Evolutionary conservation across 2,113 vertebrate species (phyloP).

Genomic region (Morone saxatilis): DNA sequence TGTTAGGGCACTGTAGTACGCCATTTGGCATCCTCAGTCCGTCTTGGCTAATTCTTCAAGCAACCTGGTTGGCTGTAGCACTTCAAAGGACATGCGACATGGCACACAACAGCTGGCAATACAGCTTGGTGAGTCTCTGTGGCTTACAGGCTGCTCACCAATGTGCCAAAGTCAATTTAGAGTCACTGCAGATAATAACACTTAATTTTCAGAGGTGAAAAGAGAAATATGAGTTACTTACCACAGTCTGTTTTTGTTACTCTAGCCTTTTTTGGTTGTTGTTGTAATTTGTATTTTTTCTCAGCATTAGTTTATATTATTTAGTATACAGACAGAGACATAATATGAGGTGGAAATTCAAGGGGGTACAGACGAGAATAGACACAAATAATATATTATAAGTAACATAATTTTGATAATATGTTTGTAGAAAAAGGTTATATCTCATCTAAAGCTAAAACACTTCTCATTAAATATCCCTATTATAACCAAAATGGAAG

Average conservation of each 20-base stretch:
- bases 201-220: slow-evolving; percentile 51
- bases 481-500: neutral
- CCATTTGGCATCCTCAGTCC: slow-evolving; percentile 54
- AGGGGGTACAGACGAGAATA: neutral
- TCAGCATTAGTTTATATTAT: neutral
- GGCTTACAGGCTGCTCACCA: slow-evolving; percentile 48
- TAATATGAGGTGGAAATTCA: neutral
- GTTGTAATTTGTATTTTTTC: neutral
- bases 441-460: neutral
- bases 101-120: slow-evolving; percentile 70
- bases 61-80: slow-evolving; percentile 39
- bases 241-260: slow-evolving; percentile 21
- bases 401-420: neutral
- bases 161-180: slow-evolving; percentile 60
- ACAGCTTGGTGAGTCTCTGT: slow-evolving; percentile 52
- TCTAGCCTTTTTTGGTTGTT: neutral
- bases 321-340: neutral
- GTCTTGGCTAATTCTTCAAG: slow-evolving; percentile 48
- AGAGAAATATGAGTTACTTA: slow-evolving; percentile 16
- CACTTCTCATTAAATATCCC: neutral
- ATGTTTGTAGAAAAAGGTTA: neutral
- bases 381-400: neutral
- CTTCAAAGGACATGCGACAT: slow-evolving; percentile 64
- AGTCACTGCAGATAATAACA: slow-evolving; percentile 42
- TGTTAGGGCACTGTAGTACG: slow-evolving; percentile 31